Evolutionary conservation across 2,888 invertebrate species (phyloP).

Genomic region (Nemapogon koenigi): DNA sequence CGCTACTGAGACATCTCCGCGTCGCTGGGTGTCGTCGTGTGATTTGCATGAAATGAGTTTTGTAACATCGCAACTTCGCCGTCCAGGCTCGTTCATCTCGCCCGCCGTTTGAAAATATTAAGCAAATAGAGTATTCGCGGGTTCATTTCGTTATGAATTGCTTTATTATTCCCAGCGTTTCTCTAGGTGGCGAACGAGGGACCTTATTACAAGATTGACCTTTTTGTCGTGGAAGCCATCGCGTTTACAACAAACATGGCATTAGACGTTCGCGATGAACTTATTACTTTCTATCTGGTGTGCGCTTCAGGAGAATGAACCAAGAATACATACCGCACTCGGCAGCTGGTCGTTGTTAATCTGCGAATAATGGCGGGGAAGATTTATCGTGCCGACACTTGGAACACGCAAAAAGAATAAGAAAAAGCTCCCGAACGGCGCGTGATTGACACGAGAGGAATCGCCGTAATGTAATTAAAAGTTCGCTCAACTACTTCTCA

Average conservation of each 20-base stretch:
- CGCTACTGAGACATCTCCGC: conserved; percentile 5
- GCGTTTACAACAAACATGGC: conserved; percentile 11
- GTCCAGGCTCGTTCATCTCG: conserved; percentile 14
- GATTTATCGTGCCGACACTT: conserved; percentile 16
- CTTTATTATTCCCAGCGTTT: conserved; percentile 25
- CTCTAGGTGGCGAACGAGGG: background rate
- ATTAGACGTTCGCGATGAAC: conserved; percentile 27
- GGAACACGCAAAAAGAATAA: conserved; percentile 22
- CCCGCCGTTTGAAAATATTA: conserved; percentile 23
- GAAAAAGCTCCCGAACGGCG: conserved; percentile 16
- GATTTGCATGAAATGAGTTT: conserved; percentile 43
- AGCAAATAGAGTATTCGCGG: conserved; percentile 24
- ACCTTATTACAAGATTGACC: conserved; percentile 12
- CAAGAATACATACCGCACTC: conserved; percentile 29
- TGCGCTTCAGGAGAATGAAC: conserved; percentile 21
- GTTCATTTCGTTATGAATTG: conserved; percentile 28
- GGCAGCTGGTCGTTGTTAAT: conserved; percentile 30
- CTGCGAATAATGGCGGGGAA: conserved; percentile 25
- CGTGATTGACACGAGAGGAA: conserved; percentile 32
- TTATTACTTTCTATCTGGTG: conserved; percentile 25
- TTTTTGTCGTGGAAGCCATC: conserved; percentile 8
- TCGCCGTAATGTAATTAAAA: conserved; percentile 45
- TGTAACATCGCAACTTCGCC: conserved; percentile 22
- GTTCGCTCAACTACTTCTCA: conserved; percentile 30
- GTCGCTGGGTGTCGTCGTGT: conserved; percentile 11